Base-by-base conservation (phyloP, 2,888 invertebrate genomes). In the Deilephila elpenor region DNA sequence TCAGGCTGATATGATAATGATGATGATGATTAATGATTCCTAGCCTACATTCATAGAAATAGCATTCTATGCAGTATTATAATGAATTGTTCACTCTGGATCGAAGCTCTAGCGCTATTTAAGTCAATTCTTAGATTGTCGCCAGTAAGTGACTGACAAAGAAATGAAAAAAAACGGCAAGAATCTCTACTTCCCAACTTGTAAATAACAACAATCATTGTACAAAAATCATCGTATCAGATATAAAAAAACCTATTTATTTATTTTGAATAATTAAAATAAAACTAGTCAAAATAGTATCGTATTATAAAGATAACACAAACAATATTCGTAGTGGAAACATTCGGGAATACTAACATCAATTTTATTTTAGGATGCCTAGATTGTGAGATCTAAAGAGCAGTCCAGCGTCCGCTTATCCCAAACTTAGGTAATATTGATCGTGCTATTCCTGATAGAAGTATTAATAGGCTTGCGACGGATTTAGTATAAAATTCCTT, bases 401-500 rank as follows among this genome's bases (percentile, higher is more conserved):
- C 25, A 25, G 25, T 25, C 25, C 25, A 1, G 25, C 25, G 25
- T 25, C 7, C n/a, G n/a, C 56, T 56, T 62, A 17, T 62, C 5
- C 32, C 34, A 62, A 37, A 62, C 62, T 32, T 32, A 25, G 25
- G n/a, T 32, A 34, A 2, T 62, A 62, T 62, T 62, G 62, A 62
- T 62, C 62, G n/a, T 37, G 34, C 34, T 6, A n/a, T 37, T n/a
- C 37, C 2, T n/a, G 34, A 29, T 8, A 62, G 19, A 32, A 11
- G 19, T 61, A 61, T 61, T 61, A 61, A 32, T 61, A 61, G 32
- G 34, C 32, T 6, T 32, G 5, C 5, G 61, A 14, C 17, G 34
- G 62, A n/a, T 62, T 34, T 62, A 56, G 62, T n/a, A 62, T 37
- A 62, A 62, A 62, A 29, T 62, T 34, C 62, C 5, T 37, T 61